Evolutionary conservation across 37 sponge, comb jelly and placozoan genomes (phyloP), one percentile per base, ranked within the genome.

Genomic region (Lycopodina hypogea): DNA sequence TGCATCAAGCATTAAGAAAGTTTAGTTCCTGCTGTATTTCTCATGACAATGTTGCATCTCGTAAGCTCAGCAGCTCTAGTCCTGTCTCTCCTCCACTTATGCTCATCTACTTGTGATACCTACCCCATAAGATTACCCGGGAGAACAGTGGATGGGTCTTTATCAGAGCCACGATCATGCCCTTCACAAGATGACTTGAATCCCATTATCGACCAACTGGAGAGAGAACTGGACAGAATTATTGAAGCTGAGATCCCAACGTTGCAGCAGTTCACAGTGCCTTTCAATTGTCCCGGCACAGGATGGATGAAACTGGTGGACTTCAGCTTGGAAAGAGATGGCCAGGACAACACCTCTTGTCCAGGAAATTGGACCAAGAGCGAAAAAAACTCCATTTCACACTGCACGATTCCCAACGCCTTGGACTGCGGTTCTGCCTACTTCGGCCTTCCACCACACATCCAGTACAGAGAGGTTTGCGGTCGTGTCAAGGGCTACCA

Each of bases 271-370:
- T n/a, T 41, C 33, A 15, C 34, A 26, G 14, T 39, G 3, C 76
- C 76, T 21, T 35, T 26, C 30, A 21, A 23, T 34, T 70, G 71
- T 68, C 68, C 39, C 11, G 79, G 68, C 15, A 15, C 15, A 2
- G 79, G 69, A 19, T 78, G 79, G 79, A 52, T 42, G 0, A 50
- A 68, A 55, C 68, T 78, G 6, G 79, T 56, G 18, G 42, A 68
- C 28, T 23, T 78, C 79, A 33, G 68, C 56, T 64, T 78, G 79
- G 32, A 75, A 17, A 33, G 60, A 3, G 28, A 76, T 76, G 23
- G 56, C 37, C n/a, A n/a, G n/a, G n/a, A n/a, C n/a, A 42, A 28
- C 11, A 26, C 23, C 57, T 36, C 41, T 1, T 73, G 74, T 32
- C 74, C 56, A 9, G 56, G 37, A n/a, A 30, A 55, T 24, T 70